Conservation (phyloP, 2,113 vertebrate species). For the Poeciliopsis prolifica region DNA sequence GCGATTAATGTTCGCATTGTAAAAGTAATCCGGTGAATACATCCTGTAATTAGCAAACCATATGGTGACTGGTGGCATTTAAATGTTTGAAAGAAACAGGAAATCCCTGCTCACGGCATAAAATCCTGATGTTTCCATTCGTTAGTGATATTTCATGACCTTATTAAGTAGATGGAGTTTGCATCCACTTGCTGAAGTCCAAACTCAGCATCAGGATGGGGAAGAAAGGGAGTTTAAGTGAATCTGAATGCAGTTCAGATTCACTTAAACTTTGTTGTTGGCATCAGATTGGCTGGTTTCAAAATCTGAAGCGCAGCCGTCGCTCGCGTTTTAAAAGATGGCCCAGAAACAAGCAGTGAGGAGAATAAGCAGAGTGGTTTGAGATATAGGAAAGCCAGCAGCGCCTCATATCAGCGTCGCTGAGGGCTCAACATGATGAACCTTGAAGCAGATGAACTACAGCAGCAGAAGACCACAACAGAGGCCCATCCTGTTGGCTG, state of each 20-base stretch:
- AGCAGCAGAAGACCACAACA: not conserved
- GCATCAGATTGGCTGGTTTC: not conserved
- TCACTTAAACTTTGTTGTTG: too few relatives aligned
- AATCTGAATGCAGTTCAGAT: too few relatives aligned
- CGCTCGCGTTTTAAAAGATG: too few relatives aligned
- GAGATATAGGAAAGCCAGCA: not conserved
- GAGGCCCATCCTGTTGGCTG: too few relatives aligned
- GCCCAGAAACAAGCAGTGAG: not conserved
- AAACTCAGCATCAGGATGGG: not conserved
- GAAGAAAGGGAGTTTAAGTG: not conserved
- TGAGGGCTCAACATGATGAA: not conserved
- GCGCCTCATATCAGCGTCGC: not conserved
- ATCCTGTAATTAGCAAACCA: slow-evolving; percentile 18
- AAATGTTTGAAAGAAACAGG: not conserved
- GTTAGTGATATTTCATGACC: not conserved
- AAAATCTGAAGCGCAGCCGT: not conserved
- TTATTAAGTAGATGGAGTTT: not conserved
- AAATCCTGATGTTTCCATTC: not conserved
- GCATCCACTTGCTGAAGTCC: not conserved
- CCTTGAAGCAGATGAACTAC: not conserved
- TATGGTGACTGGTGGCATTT: not conserved
- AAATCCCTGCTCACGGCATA: not conserved
- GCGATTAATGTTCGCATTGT: slow-evolving; percentile 4
- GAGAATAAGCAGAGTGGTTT: not conserved
- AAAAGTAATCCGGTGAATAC: slow-evolving; percentile 12